A percentile compares a stretch with the other conserved stretches of the same genome.
These are phyloP conservation scores for Paralichthys olivaceus DNA, from an alignment of 2,113 vertebrate species.

Conservation along the genomic window DNA sequence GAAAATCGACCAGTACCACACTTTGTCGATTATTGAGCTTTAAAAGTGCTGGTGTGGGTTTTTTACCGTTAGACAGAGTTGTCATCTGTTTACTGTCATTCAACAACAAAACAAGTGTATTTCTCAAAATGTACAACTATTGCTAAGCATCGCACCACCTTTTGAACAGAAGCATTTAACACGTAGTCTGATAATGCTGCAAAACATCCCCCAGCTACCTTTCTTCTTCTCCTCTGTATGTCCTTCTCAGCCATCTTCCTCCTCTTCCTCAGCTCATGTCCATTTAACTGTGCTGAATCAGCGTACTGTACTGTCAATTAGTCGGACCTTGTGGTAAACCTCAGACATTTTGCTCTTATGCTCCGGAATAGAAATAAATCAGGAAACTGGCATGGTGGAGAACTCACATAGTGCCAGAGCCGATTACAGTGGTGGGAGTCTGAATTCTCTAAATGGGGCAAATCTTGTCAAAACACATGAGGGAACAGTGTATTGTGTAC, in stretches of 20 bases:
- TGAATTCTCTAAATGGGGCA: conserved; percentile 60
- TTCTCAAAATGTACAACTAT: background rate
- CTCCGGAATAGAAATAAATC: conserved; percentile 53
- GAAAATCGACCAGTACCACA: too few relatives aligned
- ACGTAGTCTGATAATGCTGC: conserved; percentile 14
- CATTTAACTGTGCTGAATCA: conserved; percentile 71
- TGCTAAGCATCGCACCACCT: background rate
- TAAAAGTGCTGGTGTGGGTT: background rate
- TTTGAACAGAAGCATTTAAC: conserved; percentile 26
- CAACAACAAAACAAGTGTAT: background rate
- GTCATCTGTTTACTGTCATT: background rate
- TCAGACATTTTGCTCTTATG: conserved; percentile 43
- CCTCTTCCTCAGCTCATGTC: conserved; percentile 22
- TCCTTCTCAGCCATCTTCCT: conserved; percentile 30
- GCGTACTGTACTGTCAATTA: conserved; percentile 54
- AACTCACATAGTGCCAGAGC: conserved; percentile 53
- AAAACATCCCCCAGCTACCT: conserved; percentile 18
- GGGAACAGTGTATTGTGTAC: conserved; percentile 37
- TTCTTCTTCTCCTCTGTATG: conserved; percentile 20
- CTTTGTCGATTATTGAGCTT: background rate
- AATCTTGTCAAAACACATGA: conserved; percentile 52
- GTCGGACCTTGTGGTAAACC: conserved; percentile 57
- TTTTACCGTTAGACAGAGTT: too few relatives aligned
- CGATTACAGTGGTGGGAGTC: conserved; percentile 57
- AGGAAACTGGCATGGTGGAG: conserved; percentile 47